phyloP scores from a whole-genome alignment of 2,888 invertebrate species.

The Linnaemya vulpina region DNA sequence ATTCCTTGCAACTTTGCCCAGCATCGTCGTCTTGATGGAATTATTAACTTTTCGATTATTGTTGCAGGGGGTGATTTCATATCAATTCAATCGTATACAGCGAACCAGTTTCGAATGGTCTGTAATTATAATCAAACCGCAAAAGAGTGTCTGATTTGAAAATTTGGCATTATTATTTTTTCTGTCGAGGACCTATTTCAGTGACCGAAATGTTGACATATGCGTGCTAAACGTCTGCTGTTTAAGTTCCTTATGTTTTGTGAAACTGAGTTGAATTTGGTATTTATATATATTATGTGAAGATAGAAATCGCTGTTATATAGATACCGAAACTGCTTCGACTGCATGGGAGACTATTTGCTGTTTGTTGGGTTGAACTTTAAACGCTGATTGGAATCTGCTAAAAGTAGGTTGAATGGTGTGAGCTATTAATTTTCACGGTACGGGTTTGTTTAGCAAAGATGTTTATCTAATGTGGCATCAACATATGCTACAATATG shows the following conservation, averaged over 20 bases:
- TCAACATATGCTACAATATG: slow-evolving; percentile 81
- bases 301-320: neutral
- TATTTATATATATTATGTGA: neutral
- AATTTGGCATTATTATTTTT: slow-evolving; percentile 46
- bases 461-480: slow-evolving; percentile 83
- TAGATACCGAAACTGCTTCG: neutral
- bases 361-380: slow-evolving; percentile 58
- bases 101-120: slow-evolving; percentile 74
- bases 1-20: slow-evolving; percentile 17
- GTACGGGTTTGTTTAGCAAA: slow-evolving; percentile 77
- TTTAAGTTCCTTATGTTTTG: slow-evolving; percentile 71
- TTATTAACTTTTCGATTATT: slow-evolving; percentile 79
- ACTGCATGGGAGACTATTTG: slow-evolving; percentile 13
- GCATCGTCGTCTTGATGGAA: slow-evolving; percentile 78
- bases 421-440: slow-evolving; percentile 72
- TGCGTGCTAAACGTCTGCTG: slow-evolving; percentile 77
- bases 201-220: slow-evolving; percentile 81
- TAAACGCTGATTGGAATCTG: slow-evolving; percentile 73
- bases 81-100: slow-evolving; percentile 63
- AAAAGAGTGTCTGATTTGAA: slow-evolving; percentile 70
- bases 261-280: slow-evolving; percentile 80
- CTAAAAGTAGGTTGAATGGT: slow-evolving; percentile 70
- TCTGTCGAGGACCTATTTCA: slow-evolving; percentile 66
- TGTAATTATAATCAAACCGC: slow-evolving; percentile 73
- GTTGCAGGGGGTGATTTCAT: slow-evolving; percentile 62